Conservation (phyloP, 2,888 invertebrate genomes). For the Desoria tigrina region DNA sequence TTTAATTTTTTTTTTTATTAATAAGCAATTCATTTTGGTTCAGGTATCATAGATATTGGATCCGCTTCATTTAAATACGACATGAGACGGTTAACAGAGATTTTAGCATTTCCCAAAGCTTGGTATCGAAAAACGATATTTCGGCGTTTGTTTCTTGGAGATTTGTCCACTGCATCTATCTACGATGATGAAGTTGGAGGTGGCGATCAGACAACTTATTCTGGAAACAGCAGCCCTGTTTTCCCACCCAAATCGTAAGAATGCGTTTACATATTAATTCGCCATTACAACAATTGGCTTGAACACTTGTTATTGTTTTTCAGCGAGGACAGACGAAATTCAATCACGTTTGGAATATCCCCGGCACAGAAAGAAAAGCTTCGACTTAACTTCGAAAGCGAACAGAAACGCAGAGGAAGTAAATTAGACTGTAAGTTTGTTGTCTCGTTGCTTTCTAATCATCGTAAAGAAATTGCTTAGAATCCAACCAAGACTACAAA, state of each 20-base stretch:
- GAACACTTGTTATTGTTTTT: not conserved
- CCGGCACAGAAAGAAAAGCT: slow-evolving; percentile 37
- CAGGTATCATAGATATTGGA: slow-evolving; percentile 91
- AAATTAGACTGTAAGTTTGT: slow-evolving; percentile 33
- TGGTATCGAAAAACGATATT: slow-evolving; percentile 97
- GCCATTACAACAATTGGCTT: not conserved
- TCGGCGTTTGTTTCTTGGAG: slow-evolving; percentile 87
- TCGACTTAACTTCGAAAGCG: slow-evolving; percentile 40
- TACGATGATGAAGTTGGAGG: slow-evolving; percentile 57
- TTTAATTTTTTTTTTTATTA: not conserved
- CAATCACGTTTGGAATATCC: slow-evolving; percentile 33
- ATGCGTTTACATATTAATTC: not conserved
- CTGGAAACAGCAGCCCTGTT: slow-evolving; percentile 37
- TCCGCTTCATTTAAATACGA: slow-evolving; percentile 97
- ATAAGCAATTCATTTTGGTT: too few relatives aligned
- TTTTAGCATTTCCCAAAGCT: slow-evolving; percentile 95
- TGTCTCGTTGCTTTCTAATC: not conserved
- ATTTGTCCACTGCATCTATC: slow-evolving; percentile 64
- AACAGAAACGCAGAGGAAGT: slow-evolving; percentile 38
- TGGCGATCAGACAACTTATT: slow-evolving; percentile 24
- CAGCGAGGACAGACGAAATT: slow-evolving; percentile 45
- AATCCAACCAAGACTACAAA: not conserved
- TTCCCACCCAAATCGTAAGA: slow-evolving; percentile 25
- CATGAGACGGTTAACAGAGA: slow-evolving; percentile 94
- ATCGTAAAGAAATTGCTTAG: too few relatives aligned